phyloP scores from a whole-genome alignment of 2,797 vertebrate genomes.

The Propithecus perrieri region DNA sequence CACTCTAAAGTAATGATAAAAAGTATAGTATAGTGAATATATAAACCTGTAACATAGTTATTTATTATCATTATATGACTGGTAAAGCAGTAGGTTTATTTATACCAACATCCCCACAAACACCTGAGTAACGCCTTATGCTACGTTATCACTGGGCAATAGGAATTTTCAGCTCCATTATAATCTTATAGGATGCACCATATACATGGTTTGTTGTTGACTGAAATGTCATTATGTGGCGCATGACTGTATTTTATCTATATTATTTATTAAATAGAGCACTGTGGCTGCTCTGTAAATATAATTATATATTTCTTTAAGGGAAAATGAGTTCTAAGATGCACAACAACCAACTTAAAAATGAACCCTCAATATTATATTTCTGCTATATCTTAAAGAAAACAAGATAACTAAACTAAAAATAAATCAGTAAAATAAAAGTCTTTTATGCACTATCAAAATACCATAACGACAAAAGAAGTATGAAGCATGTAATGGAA shows the following conservation, averaged over 20 bases:
- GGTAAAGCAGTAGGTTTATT: neutral
- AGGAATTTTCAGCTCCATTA: neutral
- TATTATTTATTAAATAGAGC: neutral
- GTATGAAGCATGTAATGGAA: neutral
- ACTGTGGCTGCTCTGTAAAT: neutral
- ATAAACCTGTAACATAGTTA: neutral
- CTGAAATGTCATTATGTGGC: neutral
- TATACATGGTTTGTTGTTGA: neutral
- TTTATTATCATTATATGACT: neutral
- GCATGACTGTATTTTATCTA: neutral
- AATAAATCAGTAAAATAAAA: neutral
- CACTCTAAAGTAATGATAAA: neutral
- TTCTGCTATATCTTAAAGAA: neutral
- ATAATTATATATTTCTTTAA: neutral
- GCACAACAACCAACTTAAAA: slow-evolving; percentile 30
- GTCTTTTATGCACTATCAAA: neutral
- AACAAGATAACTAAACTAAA: neutral
- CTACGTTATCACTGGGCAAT: neutral
- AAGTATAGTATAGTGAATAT: neutral
- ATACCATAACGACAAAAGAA: neutral
- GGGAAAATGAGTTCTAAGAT: neutral
- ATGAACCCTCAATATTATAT: neutral
- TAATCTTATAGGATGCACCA: neutral
- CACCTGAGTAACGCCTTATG: neutral
- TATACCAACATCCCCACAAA: neutral